A percentile compares a stretch with the other conserved stretches of the same genome.
Evolutionary conservation across 2,797 vertebrate species (phyloP).

Genomic region (Megalops cyprinoides): DNA sequence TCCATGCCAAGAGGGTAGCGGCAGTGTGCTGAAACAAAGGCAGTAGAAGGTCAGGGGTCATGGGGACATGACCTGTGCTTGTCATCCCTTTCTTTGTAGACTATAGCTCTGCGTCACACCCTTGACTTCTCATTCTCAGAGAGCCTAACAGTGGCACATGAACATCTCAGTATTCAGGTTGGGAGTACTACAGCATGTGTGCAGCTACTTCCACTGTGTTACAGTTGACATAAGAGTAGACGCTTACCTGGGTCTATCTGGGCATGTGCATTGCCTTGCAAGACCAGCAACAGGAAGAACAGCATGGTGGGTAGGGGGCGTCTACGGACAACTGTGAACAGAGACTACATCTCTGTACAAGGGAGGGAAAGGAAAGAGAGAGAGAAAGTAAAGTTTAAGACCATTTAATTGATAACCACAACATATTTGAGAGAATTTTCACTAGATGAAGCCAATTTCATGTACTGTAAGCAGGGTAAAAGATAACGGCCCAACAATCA

Average conservation of each 20-base stretch:
- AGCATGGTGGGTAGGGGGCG: conserved; percentile 81
- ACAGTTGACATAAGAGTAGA: not conserved
- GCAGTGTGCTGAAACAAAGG: conserved; percentile 75
- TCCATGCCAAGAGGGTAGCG: conserved; percentile 90
- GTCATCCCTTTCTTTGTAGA: not conserved
- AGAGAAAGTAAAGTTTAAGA: not conserved
- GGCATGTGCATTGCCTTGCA: conserved; percentile 70
- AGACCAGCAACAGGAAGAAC: conserved; percentile 83
- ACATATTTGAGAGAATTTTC: not conserved
- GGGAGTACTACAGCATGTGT: not conserved
- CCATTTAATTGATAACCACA: not conserved
- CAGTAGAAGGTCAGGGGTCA: conserved; percentile 4
- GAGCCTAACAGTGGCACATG: not conserved
- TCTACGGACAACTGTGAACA: conserved; percentile 60
- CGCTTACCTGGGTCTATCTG: conserved; percentile 86
- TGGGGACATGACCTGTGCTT: not conserved
- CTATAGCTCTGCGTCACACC: no score
- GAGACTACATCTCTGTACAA: conserved; percentile 74
- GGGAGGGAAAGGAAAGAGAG: conserved; percentile 1
- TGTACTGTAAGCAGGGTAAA: no score
- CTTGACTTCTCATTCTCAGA: no score
- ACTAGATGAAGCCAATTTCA: not conserved
- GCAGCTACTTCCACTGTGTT: no score
- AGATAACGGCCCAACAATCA: no score
- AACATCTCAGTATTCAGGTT: not conserved